Base-by-base conservation (phyloP, 2,113 vertebrate genomes). In the Charadrius vociferus region DNA sequence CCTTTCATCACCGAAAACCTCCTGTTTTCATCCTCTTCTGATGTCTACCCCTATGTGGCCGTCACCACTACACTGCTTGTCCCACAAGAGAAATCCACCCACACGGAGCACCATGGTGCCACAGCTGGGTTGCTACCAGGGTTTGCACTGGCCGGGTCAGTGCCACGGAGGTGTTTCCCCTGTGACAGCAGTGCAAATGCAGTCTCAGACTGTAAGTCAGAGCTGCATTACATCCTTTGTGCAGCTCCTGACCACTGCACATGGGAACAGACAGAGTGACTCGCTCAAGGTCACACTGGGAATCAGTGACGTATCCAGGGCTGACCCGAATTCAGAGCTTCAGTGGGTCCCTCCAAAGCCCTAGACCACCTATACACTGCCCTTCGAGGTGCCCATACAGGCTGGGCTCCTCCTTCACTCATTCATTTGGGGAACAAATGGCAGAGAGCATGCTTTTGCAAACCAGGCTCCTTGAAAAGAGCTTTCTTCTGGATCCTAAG, bases 51-150 rank as follows among this genome's bases (percentile, higher is more conserved):
- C 52, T 29, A 1, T 16, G 17, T 0, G 0, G 36, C 62, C 29
- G 6, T 59, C 66, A 45, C 34, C 36, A 45, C n/a, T 17, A 5
- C 30, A 6, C 47, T 39, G 30, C 34, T 43, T 43, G 32, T 32
- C 65, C 79, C 2, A 4, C 9, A 11, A 5, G 15, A 23, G 55
- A 77, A 82, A 68, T 26, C 23, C 72, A 32, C 0, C 1, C 29
- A 15, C 3, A 6, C 0, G 0, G 58, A 50, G 17, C 3, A 15
- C 24, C 1, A 0, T 5, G 1, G 0, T 23, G 34, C 62, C 77
- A 26, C 61, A 39, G 26, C n/a, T 39, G 45, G 27, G 58, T 6
- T 73, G 53, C 86, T 39, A 6, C 43, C 41, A 82, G 52, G 19
- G 30, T 47, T 53, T 68, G 34, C 66, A 41, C 2, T 3, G 6